Conservation (phyloP, 2,888 invertebrate genomes). For the Drosophila neotestacea region DNA sequence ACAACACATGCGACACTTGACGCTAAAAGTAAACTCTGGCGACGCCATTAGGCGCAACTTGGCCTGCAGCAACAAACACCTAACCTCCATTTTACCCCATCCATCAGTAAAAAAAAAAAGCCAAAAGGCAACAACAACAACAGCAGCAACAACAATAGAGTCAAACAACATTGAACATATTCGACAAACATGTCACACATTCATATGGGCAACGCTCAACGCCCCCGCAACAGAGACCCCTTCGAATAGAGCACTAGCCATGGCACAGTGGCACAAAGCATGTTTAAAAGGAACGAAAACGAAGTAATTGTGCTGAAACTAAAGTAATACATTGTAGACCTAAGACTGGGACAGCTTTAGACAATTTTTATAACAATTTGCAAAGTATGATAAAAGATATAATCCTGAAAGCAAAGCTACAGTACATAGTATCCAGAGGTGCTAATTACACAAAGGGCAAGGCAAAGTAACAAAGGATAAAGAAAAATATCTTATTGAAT, state of each 20-base stretch:
- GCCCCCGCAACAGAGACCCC: slow-evolving; percentile 22
- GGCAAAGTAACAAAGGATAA: no score
- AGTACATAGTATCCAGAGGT: no score
- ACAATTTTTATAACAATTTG: no score
- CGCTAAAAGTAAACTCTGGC: slow-evolving; percentile 79
- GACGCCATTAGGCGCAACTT: slow-evolving; percentile 77
- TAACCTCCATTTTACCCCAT: slow-evolving; percentile 53
- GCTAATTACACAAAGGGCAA: no score
- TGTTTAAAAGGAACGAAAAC: background rate
- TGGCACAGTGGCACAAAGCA: slow-evolving; percentile 53
- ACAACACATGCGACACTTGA: slow-evolving; percentile 72
- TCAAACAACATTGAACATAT: slow-evolving; percentile 75
- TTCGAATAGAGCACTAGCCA: no score
- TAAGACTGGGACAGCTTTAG: no score
- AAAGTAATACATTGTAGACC: no score
- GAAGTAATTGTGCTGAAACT: no score
- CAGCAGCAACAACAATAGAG: slow-evolving; percentile 40
- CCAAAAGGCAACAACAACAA: slow-evolving; percentile 34
- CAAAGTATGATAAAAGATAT: no score
- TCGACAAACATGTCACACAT: slow-evolving; percentile 82
- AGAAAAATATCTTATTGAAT: no score
- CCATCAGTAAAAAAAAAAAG: slow-evolving; percentile 33
- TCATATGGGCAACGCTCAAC: slow-evolving; percentile 63
- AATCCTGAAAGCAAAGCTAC: no score
- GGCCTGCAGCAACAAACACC: slow-evolving; percentile 62